phyloP scores from a whole-genome alignment of 2,888 invertebrate species.

The Omphaloscelis lunosa region DNA sequence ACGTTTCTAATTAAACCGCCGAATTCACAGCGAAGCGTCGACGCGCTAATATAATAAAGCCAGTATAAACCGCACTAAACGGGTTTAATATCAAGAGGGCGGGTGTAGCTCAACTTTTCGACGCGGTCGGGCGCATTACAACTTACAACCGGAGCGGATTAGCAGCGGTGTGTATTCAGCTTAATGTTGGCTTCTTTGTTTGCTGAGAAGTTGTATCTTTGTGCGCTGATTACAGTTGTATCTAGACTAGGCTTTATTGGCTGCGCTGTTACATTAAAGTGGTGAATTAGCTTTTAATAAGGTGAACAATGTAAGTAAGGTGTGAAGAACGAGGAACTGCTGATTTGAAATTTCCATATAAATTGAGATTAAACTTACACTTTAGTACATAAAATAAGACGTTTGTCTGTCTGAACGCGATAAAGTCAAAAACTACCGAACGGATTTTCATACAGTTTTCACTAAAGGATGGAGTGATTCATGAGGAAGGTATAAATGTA shows the following conservation, averaged over 20 bases:
- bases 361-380: not conserved
- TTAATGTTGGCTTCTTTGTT: constrained; percentile 84
- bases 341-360: not conserved
- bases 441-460: too few relatives aligned
- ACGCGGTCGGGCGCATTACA: constrained; percentile 83
- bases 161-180: constrained; percentile 80
- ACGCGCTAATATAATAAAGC: constrained; percentile 89
- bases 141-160: constrained; percentile 83
- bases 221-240: constrained; percentile 66
- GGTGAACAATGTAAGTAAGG: constrained; percentile 1
- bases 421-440: too few relatives aligned
- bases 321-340: not conserved
- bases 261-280: constrained; percentile 33
- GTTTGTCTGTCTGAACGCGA: too few relatives aligned
- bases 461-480: too few relatives aligned
- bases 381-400: too few relatives aligned
- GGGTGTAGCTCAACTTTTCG: constrained; percentile 82
- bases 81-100: constrained; percentile 87
- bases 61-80: constrained; percentile 87
- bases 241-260: constrained; percentile 56
- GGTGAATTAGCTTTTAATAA: constrained; percentile 4
- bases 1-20: constrained; percentile 82
- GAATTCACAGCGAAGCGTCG: constrained; percentile 81
- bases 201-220: constrained; percentile 69
- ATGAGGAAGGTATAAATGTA: too few relatives aligned